These are phyloP conservation scores for Magallana ariakensis DNA, from an alignment of 1,140 invertebrate genomes.

Conservation along the genomic window DNA sequence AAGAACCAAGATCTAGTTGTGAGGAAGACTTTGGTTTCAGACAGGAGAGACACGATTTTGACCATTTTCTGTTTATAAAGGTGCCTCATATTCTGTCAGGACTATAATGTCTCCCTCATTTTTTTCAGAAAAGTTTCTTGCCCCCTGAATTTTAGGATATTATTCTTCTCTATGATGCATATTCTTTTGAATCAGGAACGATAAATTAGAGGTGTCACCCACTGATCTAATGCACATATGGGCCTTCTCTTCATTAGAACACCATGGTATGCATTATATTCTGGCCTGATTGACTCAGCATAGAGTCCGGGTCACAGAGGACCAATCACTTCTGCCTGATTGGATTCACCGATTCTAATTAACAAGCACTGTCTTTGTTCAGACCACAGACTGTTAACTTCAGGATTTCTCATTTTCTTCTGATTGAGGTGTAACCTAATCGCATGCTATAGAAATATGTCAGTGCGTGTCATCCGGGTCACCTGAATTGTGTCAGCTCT, in stretches of 20 bases:
- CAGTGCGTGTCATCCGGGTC: neutral
- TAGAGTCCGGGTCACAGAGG: neutral
- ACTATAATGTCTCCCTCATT: too few relatives aligned
- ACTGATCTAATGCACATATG: too few relatives aligned
- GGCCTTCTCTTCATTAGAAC: too few relatives aligned
- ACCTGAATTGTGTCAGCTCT: neutral
- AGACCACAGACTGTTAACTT: neutral
- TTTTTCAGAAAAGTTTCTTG: too few relatives aligned
- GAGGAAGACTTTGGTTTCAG: neutral
- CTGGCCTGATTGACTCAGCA: neutral
- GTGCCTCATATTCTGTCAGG: too few relatives aligned
- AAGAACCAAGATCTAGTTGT: constrained; percentile 8
- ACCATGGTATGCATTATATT: constrained; percentile 17
- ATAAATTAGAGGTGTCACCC: too few relatives aligned
- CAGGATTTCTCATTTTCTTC: neutral
- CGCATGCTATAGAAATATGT: neutral
- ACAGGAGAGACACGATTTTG: too few relatives aligned
- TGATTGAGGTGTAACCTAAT: neutral
- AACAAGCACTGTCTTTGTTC: neutral
- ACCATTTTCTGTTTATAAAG: too few relatives aligned
- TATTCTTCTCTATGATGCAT: too few relatives aligned
- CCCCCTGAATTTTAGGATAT: too few relatives aligned
- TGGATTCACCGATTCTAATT: neutral
- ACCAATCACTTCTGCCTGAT: neutral
- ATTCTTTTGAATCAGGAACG: too few relatives aligned